phyloP scores from a whole-genome alignment of 2,113 vertebrate genomes.

The Carlito syrichta region DNA sequence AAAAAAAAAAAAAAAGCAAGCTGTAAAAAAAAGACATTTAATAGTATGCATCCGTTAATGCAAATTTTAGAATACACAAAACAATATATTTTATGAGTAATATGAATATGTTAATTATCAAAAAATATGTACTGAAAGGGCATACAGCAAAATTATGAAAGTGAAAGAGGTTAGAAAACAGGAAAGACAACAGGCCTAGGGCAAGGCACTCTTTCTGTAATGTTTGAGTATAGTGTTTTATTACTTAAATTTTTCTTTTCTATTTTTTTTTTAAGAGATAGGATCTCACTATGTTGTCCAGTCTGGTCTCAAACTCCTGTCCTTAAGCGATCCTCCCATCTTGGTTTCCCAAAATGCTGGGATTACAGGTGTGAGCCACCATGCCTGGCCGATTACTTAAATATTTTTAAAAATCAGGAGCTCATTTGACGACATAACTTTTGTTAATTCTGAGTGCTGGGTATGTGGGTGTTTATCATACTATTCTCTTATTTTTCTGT shows the following conservation, averaged over 20 bases:
- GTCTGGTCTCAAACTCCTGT: no score
- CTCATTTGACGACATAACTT: background rate
- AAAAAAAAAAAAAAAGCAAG: conserved; percentile 16
- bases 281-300: no score
- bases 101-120: background rate
- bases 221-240: background rate
- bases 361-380: no score
- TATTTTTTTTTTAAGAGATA: no score
- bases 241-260: background rate
- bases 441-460: background rate
- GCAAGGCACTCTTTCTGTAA: background rate
- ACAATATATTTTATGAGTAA: background rate
- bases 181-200: background rate
- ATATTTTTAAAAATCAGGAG: background rate
- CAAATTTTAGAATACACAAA: background rate
- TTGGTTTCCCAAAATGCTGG: no score
- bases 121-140: background rate
- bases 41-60: background rate
- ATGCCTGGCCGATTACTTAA: no score
- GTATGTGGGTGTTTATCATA: background rate
- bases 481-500: background rate
- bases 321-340: no score
- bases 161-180: background rate
- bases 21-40: background rate
- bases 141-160: background rate